Conservation (phyloP, 2,888 invertebrate species). For the Acheta domesticus region DNA sequence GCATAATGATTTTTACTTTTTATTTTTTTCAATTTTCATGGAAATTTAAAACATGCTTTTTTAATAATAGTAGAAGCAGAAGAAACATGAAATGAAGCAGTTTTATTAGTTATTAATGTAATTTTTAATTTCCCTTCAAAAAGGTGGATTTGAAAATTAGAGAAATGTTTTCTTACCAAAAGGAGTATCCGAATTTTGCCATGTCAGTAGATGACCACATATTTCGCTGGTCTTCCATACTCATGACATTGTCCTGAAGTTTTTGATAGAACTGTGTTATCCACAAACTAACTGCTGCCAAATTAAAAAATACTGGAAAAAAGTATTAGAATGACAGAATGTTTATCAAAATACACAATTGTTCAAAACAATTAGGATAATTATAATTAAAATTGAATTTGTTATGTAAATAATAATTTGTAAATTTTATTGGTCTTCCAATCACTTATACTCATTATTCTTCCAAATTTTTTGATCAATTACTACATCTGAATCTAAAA, state of each 20-base stretch:
- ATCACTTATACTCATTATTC: no score
- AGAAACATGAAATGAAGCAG: no score
- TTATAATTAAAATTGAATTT: not conserved
- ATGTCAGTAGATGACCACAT: slow-evolving; percentile 80
- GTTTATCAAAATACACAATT: not conserved
- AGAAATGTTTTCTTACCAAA: slow-evolving; percentile 59
- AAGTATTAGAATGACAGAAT: not conserved
- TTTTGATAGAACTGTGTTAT: slow-evolving; percentile 77
- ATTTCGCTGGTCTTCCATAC: slow-evolving; percentile 70
- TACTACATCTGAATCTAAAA: no score
- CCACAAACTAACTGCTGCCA: slow-evolving; percentile 77
- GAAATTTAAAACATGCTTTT: no score
- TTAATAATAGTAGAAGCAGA: no score
- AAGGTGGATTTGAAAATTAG: not conserved
- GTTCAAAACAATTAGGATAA: not conserved
- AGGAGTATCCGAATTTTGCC: slow-evolving; percentile 81
- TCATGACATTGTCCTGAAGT: slow-evolving; percentile 77
- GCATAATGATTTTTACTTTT: no score
- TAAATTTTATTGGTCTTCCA: no score
- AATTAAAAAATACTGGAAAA: slow-evolving; percentile 66
- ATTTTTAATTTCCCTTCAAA: no score
- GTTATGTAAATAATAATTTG: no score
- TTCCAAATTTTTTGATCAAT: no score
- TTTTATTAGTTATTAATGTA: no score
- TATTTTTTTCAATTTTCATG: no score